Conservation (phyloP, 2,797 vertebrate species). For the Bovichtus diacanthus region DNA sequence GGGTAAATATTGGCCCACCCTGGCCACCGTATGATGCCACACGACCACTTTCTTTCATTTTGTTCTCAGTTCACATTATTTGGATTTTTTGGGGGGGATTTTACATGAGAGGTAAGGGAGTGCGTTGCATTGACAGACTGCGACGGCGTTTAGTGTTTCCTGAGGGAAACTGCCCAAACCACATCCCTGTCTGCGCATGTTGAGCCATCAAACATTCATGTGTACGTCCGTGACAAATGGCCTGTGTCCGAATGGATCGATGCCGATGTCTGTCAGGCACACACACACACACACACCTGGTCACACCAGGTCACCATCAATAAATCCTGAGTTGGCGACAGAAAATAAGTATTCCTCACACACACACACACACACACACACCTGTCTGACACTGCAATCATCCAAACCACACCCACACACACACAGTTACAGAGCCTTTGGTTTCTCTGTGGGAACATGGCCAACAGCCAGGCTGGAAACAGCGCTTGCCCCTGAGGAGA, state of each 20-base stretch:
- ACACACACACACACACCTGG: not conserved
- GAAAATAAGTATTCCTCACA: slow-evolving; percentile 1
- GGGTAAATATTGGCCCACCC: no score
- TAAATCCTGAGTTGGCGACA: slow-evolving; percentile 29
- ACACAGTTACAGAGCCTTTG: slow-evolving; percentile 27
- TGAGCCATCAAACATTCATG: slow-evolving; percentile 53
- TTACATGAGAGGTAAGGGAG: not conserved
- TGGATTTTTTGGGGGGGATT: not conserved
- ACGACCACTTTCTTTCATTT: not conserved
- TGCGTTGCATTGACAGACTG: not conserved
- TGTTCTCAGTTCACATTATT: not conserved
- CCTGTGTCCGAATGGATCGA: slow-evolving; percentile 36
- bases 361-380: slow-evolving; percentile 1
- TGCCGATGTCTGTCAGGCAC: slow-evolving; percentile 21
- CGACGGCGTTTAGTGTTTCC: not conserved
- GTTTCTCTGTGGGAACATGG: no score
- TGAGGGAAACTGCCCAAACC: slow-evolving; percentile 24
- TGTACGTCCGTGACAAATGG: slow-evolving; percentile 52
- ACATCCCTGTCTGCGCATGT: slow-evolving; percentile 10
- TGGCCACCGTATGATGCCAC: not conserved
- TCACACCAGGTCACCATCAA: slow-evolving; percentile 42
- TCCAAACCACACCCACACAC: slow-evolving; percentile 27
- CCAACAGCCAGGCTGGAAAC: slow-evolving; percentile 55
- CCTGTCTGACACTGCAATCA: slow-evolving; percentile 26
- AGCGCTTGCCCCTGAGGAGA: slow-evolving; percentile 32